Evolutionary conservation across 2,113 vertebrate genomes (phyloP).

Genomic region (Lathamus discolor): DNA sequence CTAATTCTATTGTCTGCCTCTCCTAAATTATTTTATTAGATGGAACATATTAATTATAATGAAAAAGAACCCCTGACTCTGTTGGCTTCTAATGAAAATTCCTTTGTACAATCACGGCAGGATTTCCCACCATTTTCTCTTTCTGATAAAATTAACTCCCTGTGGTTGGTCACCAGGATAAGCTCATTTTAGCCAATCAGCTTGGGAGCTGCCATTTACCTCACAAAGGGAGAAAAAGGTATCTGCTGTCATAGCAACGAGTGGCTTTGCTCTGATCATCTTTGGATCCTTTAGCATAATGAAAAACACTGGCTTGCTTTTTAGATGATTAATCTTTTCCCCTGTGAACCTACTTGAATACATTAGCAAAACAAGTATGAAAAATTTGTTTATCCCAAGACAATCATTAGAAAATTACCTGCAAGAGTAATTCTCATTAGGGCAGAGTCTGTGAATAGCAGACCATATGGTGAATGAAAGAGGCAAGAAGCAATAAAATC

Average conservation of each 20-base stretch:
- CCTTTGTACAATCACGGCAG: conserved; percentile 72
- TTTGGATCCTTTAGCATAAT: conserved; percentile 77
- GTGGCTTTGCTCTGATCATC: conserved; percentile 72
- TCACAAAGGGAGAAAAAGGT: conserved; percentile 76
- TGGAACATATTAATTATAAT: conserved; percentile 77
- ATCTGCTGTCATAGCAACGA: conserved; percentile 83
- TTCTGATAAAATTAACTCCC: conserved; percentile 80
- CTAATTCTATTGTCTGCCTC: conserved; percentile 71
- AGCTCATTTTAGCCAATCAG: conserved; percentile 83
- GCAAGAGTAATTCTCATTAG: conserved; percentile 83
- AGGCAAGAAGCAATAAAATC: conserved; percentile 70
- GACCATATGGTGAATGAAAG: conserved; percentile 81
- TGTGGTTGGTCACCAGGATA: conserved; percentile 76
- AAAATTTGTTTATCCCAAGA: conserved; percentile 88
- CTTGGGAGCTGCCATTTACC: conserved; percentile 81
- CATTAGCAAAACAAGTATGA: conserved; percentile 84
- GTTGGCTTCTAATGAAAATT: conserved; percentile 78
- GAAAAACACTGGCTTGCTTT: conserved; percentile 81
- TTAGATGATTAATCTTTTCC: conserved; percentile 88
- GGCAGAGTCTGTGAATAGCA: conserved; percentile 71
- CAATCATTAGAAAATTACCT: conserved; percentile 89
- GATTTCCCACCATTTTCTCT: conserved; percentile 78
- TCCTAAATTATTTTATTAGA: conserved; percentile 78
- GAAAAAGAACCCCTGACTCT: conserved; percentile 70
- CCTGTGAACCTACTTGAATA: conserved; percentile 83